Evolutionary conservation across 2,113 vertebrate species (phyloP).

Genomic region (Otocyon megalotis): DNA sequence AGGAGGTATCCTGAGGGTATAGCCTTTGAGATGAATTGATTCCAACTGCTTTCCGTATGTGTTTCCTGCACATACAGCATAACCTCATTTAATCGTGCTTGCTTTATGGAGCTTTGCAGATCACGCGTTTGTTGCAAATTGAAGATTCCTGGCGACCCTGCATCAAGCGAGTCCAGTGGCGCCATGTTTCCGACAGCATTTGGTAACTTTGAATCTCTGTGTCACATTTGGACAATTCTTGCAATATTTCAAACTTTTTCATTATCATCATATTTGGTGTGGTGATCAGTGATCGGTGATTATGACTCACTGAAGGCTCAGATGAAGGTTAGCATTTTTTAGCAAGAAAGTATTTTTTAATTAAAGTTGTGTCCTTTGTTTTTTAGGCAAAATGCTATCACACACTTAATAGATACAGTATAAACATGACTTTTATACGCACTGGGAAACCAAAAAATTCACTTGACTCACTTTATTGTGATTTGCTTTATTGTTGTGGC

Average conservation of each 20-base stretch:
- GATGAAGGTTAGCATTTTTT: background rate
- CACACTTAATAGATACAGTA: background rate
- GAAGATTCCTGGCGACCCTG: background rate
- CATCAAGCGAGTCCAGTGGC: background rate
- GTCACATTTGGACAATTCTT: background rate
- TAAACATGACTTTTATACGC: background rate
- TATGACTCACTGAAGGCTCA: background rate
- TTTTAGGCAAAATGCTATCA: background rate
- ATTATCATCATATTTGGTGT: background rate
- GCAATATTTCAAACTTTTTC: background rate
- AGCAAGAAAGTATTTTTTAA: background rate
- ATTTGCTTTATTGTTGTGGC: background rate
- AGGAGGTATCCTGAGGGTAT: background rate
- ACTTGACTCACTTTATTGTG: background rate
- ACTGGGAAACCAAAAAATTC: background rate
- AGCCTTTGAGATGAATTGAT: background rate
- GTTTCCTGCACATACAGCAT: background rate
- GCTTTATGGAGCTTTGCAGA: background rate
- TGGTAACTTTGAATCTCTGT: background rate
- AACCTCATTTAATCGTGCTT: background rate
- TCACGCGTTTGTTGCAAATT: too few relatives aligned
- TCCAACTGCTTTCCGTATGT: background rate
- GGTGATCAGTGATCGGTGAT: background rate
- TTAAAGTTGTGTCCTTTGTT: background rate
- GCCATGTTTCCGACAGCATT: background rate